These are phyloP conservation scores for Copsychus sechellarum DNA, from an alignment of 2,113 vertebrate species.

Conservation along the genomic window DNA sequence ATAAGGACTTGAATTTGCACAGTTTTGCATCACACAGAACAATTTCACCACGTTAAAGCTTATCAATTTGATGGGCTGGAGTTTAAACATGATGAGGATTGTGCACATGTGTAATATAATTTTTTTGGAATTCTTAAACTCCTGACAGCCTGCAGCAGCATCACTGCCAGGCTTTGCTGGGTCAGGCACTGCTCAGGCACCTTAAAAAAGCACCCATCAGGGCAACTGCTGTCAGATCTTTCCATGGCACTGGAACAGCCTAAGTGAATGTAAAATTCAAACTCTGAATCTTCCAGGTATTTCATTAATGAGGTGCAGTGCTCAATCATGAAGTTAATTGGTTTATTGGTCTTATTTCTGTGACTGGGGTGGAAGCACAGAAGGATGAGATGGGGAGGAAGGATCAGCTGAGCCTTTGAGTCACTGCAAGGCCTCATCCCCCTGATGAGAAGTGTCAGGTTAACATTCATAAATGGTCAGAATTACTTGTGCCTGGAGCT, in stretches of 20 bases:
- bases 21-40: background rate
- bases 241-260: background rate
- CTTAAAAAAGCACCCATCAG: background rate
- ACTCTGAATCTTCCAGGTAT: background rate
- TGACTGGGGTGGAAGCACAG: background rate
- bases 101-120: background rate
- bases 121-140: background rate
- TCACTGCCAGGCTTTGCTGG: background rate
- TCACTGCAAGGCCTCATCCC: background rate
- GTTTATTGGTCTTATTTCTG: conserved; percentile 13
- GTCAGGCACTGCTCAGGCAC: background rate
- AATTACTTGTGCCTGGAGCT: conserved; percentile 42
- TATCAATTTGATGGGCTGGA: background rate
- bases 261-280: background rate
- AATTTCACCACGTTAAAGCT: background rate
- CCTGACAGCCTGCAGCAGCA: background rate
- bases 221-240: background rate
- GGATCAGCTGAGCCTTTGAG: conserved; percentile 1
- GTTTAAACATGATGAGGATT: background rate
- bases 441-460: conserved; percentile 39
- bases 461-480: conserved; percentile 40
- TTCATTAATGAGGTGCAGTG: conserved; percentile 18
- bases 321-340: conserved; percentile 49
- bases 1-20: background rate
- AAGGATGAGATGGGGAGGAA: background rate